Base-by-base conservation (phyloP, 2,797 vertebrate genomes). In the Enteromius argenteus region DNA sequence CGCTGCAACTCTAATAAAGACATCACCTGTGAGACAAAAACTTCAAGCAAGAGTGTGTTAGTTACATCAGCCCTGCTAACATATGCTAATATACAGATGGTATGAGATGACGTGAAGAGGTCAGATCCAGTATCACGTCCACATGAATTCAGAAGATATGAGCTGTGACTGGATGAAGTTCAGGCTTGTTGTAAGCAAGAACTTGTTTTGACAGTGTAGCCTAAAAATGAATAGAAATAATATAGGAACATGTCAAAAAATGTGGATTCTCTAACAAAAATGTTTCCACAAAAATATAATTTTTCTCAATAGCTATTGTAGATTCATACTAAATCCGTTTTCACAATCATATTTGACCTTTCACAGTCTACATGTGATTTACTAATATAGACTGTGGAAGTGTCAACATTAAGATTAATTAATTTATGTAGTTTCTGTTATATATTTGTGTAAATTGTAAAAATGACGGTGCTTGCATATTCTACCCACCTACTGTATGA, bases 11-110 rank as follows among this genome's bases (percentile, higher is more conserved):
- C 39, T 64, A 74, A 82, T 51, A 66, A 49, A 82, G 80, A 64
- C 58, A 82, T 82, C 80, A 82, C 80, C 80, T 82, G 39, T 62
- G 80, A 82, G 80, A 81, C 69, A 46, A 74, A 73, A 74, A 81
- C 80, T 81, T 81, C 62, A 80, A 80, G 39, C 46, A 58, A 19
- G n/a, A 62, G 13, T 39, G 78, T 37, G n/a, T 23, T 21, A 30
- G 49, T 69, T 80, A 69, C 79, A 80, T 81, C 79, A 81, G 79
- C 35, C 49, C 37, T 3, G 37, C 27, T 60, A 71, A 72, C 67
- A 58, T 72, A 81, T 78, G 73, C 51, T 58, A 76, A 76, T 76
- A 60, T 42, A 60, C 68, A 81, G 79, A 81, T 72, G 79, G 79
- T 30, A 58, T 2, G 19, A 15, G 9, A 23, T 80, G 32, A 27